phyloP scores from a whole-genome alignment of 2,113 vertebrate species.

The Hemibagrus wyckioides region DNA sequence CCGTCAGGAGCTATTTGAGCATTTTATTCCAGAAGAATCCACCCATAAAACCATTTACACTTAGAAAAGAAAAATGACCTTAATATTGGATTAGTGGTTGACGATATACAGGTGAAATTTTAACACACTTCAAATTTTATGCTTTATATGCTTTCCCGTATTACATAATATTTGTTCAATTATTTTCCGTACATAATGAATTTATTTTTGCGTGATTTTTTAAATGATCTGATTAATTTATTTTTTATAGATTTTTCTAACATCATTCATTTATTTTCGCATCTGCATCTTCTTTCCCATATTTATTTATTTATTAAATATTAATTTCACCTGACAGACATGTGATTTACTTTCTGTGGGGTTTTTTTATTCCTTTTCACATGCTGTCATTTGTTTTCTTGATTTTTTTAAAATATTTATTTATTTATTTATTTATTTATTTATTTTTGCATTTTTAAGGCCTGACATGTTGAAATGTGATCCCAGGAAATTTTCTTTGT shows the following conservation, averaged over 20 bases:
- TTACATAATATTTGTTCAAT: neutral
- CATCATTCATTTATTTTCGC: neutral
- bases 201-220: neutral
- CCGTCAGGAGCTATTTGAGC: neutral
- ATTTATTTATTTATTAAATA: neutral
- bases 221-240: neutral
- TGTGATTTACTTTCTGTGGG: too few species aligned
- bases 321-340: neutral
- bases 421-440: too few species aligned
- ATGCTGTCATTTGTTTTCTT: neutral
- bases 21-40: neutral
- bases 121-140: neutral
- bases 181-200: neutral
- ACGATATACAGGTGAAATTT: neutral
- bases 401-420: neutral
- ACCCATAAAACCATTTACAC: neutral
- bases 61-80: neutral
- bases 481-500: neutral
- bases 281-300: neutral
- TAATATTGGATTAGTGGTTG: neutral
- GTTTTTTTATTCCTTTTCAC: neutral
- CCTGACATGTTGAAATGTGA: neutral
- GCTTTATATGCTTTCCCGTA: neutral
- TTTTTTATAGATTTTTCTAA: neutral
- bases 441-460: neutral